phyloP scores from a whole-genome alignment of 1,140 invertebrate genomes.

The Drosophila bipectinata region DNA sequence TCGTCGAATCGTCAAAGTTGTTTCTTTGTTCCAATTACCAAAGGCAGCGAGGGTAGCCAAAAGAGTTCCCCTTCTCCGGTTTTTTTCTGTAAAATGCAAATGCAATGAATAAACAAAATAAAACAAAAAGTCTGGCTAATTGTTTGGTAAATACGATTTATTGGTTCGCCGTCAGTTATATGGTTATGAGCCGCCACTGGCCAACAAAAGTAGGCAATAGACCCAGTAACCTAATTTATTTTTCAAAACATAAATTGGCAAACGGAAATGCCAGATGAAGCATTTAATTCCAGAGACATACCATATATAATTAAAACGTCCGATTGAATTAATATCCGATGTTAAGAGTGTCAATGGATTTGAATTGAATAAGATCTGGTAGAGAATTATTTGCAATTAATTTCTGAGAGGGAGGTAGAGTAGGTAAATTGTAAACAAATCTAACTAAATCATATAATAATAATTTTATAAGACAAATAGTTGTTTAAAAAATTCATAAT shows the following conservation, averaged over 20 bases:
- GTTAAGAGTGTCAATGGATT: neutral
- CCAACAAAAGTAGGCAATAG: conserved; percentile 15
- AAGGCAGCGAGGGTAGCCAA: conserved; percentile 14
- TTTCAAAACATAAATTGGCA: neutral
- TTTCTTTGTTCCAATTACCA: conserved; percentile 41
- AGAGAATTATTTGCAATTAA: neutral
- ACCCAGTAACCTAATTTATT: neutral
- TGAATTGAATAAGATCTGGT: too few species aligned
- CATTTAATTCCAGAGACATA: neutral
- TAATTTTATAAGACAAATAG: neutral
- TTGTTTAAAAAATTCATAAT: too few species aligned
- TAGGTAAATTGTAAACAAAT: neutral
- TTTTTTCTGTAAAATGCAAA: neutral
- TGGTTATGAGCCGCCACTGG: conserved; percentile 29
- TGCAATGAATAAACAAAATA: conserved; percentile 3
- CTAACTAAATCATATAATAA: too few species aligned
- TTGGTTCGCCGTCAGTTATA: conserved; percentile 27
- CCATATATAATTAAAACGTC: neutral
- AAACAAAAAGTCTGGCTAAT: conserved; percentile 28
- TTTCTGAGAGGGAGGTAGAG: neutral
- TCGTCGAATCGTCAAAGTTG: conserved; percentile 1
- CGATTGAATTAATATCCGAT: neutral
- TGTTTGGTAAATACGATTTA: conserved; percentile 33
- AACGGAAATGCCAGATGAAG: neutral
- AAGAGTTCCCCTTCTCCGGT: neutral